These are phyloP conservation scores for Thaumatotibia leucotreta DNA, from an alignment of 1,140 invertebrate genomes.

Conservation along the genomic window DNA sequence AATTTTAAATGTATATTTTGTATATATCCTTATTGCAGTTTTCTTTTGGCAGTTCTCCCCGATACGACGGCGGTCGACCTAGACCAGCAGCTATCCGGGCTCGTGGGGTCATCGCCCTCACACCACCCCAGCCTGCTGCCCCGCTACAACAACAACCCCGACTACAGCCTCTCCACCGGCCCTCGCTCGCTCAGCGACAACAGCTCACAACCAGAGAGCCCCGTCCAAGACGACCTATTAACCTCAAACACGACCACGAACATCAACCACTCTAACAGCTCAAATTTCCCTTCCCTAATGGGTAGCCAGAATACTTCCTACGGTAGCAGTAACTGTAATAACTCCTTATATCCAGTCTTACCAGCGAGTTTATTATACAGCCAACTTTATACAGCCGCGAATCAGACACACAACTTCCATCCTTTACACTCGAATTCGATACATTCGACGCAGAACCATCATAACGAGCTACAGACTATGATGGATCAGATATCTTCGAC, in stretches of 20 bases:
- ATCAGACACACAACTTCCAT: conserved; percentile 86
- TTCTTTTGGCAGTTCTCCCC: conserved; percentile 80
- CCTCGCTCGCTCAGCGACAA: conserved; percentile 86
- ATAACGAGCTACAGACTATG: conserved; percentile 82
- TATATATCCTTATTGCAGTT: conserved; percentile 18
- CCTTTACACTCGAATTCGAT: conserved; percentile 80
- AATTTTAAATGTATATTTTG: too few species aligned
- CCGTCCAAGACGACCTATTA: conserved; percentile 86
- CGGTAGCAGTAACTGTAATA: conserved; percentile 79
- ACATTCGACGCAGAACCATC: conserved; percentile 79
- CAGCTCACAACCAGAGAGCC: conserved; percentile 88
- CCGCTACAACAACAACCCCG: conserved; percentile 77
- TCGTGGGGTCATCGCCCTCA: conserved; percentile 80
- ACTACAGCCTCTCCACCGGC: conserved; percentile 72
- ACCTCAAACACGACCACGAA: conserved; percentile 77
- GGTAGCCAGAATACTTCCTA: conserved; percentile 74
- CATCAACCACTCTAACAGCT: conserved; percentile 80
- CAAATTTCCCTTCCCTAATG: conserved; percentile 79
- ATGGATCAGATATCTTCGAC: conserved; percentile 84
- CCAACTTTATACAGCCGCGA: conserved; percentile 87
- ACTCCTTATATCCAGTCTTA: conserved; percentile 83
- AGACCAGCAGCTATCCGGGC: conserved; percentile 85
- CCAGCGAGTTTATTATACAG: conserved; percentile 89
- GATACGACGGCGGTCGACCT: conserved; percentile 85
- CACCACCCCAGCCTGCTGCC: conserved; percentile 76